A percentile compares a stretch with the other conserved stretches of the same genome.
Evolutionary conservation across 2,113 vertebrate genomes (phyloP).

Genomic region (Halichoerus grypus): DNA sequence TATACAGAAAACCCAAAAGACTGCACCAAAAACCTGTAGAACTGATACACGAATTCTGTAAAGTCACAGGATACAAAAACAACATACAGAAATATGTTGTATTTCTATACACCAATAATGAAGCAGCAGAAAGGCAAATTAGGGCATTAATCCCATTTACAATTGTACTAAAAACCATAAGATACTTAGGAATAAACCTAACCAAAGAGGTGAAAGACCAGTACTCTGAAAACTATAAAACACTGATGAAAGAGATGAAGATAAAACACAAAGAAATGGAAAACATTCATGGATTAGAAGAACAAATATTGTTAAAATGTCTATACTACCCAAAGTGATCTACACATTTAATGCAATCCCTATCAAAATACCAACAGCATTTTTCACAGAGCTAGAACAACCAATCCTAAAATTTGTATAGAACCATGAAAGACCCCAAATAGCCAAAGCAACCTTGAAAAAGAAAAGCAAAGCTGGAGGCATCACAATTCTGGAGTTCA

Average conservation of each 20-base stretch:
- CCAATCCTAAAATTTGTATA: too few species aligned
- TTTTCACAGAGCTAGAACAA: too few species aligned
- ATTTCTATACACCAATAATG: not conserved
- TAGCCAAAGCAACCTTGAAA: too few species aligned
- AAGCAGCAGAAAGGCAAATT: not conserved
- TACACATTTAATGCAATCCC: too few species aligned
- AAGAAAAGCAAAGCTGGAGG: too few species aligned
- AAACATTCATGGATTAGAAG: not conserved
- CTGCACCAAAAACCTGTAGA: not conserved
- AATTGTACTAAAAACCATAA: not conserved
- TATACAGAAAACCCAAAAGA: not conserved
- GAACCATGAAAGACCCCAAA: too few species aligned
- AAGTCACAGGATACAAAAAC: not conserved
- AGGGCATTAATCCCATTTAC: not conserved
- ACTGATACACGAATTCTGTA: not conserved
- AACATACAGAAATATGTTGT: not conserved
- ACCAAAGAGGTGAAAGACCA: not conserved
- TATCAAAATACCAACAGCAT: too few species aligned
- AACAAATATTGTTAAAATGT: not conserved
- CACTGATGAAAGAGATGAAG: not conserved
- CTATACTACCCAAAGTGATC: not conserved
- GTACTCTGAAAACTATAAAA: not conserved
- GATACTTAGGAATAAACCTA: not conserved
- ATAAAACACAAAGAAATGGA: not conserved
- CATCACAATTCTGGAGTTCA: too few species aligned